Evolutionary conservation across 1,140 invertebrate genomes (phyloP), one percentile per base, ranked within the genome.

Genomic region (Ceratitis capitata): DNA sequence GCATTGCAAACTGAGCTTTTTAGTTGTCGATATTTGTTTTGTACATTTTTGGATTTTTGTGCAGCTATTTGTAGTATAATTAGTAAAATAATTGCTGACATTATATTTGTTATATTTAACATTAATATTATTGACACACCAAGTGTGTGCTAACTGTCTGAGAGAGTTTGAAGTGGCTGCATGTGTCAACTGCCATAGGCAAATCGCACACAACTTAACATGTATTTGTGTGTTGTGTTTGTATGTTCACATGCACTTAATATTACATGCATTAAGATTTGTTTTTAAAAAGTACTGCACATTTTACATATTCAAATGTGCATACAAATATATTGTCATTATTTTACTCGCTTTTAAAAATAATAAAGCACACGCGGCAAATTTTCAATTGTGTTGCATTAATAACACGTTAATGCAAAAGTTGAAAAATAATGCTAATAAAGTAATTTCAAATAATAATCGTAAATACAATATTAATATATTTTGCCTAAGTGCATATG

Each of bases 41-140:
- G 19, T 61, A 26, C 26, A 19, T 61, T 29, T 42, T 78, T 45
- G 16, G n/a, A n/a, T 45, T 78, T 74, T 45, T 45, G n/a, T 16
- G n/a, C 14, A 45, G 10, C 32, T 23, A 23, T 78, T 78, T 78
- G 69, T 45, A 45, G 39, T 12, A 45, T 45, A 78, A 78, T 78
- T 78, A 78, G 69, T 45, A 19, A 39, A 78, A 78, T 78, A 78
- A 78, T 78, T 78, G 69, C 69, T 47, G 69, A 45, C 69, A 78
- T 78, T 78, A 78, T 45, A 78, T 78, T 78, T 78, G 39, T 78
- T 78, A 45, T 78, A 78, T 78, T 78, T 78, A 78, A 78, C 69
- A 78, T 78, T 78, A 45, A 78, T 78, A 47, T 45, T 78, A 39
- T 78, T 78, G 39, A 78, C 69, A 78, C 69, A 45, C 69, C n/a